A percentile compares a stretch with the other conserved stretches of the same genome.
Evolutionary conservation across 2,888 invertebrate genomes (phyloP).

Genomic region (Aphidoletes aphidimyza): DNA sequence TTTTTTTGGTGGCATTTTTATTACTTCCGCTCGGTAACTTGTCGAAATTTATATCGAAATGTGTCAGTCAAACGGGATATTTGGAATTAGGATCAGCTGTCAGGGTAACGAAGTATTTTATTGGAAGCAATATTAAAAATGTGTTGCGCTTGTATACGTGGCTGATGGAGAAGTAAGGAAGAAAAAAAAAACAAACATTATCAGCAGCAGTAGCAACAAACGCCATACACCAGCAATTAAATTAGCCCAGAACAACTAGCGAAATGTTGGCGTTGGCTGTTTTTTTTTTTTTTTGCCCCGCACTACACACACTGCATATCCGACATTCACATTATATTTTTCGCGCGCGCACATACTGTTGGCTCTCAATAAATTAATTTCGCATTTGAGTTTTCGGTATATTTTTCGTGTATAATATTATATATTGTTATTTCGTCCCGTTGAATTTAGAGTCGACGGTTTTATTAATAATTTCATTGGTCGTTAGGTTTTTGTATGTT

Average conservation of each 20-base stretch:
- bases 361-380: conserved; percentile 25
- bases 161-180: too few relatives aligned
- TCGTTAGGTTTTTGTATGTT: background rate
- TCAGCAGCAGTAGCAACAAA: too few relatives aligned
- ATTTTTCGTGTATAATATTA: background rate
- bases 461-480: conserved; percentile 51
- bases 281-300: background rate
- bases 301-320: too few relatives aligned
- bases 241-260: too few relatives aligned
- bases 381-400: background rate
- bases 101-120: background rate
- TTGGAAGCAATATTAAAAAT: too few relatives aligned
- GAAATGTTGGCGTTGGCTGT: too few relatives aligned
- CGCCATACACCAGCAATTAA: too few relatives aligned
- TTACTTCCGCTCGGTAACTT: background rate
- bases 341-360: background rate
- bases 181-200: background rate
- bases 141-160: background rate
- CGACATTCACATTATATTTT: background rate
- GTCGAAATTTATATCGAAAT: background rate
- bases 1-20: too few relatives aligned
- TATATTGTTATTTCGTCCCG: background rate
- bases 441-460: background rate
- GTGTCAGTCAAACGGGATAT: background rate
- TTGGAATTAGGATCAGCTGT: background rate